Evolutionary conservation across 1,140 invertebrate species (phyloP).

Genomic region (Bemisia tabaci): DNA sequence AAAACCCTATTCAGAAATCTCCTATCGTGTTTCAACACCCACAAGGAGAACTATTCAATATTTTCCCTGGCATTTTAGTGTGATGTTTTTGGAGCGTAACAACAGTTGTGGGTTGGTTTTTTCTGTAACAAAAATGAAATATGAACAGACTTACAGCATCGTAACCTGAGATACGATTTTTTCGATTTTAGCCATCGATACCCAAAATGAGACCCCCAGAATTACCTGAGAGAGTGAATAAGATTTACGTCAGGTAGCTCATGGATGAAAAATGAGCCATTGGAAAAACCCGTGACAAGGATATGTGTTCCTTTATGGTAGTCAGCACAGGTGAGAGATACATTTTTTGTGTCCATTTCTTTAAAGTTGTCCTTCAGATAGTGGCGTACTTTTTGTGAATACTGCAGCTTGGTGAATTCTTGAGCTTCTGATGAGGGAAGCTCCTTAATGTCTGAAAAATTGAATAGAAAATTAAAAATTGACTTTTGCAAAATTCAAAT

Average conservation of each 20-base stretch:
- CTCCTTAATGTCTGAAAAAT: constrained; percentile 12
- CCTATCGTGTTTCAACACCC: too few relatives aligned
- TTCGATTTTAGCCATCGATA: too few relatives aligned
- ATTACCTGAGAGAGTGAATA: constrained; percentile 70
- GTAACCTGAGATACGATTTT: too few relatives aligned
- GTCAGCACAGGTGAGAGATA: constrained; percentile 54
- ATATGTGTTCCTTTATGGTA: constrained; percentile 67
- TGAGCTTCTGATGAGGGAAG: constrained; percentile 15
- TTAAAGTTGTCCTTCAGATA: constrained; percentile 55
- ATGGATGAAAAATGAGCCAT: constrained; percentile 76
- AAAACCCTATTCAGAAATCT: too few relatives aligned
- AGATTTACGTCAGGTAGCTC: constrained; percentile 85
- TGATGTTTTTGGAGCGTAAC: too few relatives aligned
- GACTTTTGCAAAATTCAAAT: too few relatives aligned
- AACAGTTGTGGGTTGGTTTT: too few relatives aligned
- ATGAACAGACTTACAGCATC: too few relatives aligned
- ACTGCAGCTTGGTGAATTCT: constrained; percentile 41
- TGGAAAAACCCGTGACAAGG: constrained; percentile 65
- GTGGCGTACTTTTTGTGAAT: constrained; percentile 51
- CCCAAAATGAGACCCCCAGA: too few relatives aligned
- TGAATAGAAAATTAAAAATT: constrained; percentile 6
- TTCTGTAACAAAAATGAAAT: too few relatives aligned
- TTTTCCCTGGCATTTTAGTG: too few relatives aligned
- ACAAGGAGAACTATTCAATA: too few relatives aligned
- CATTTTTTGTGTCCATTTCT: constrained; percentile 39